Evolutionary conservation across 2,888 invertebrate genomes (phyloP).

Genomic region (Xylota segnis): DNA sequence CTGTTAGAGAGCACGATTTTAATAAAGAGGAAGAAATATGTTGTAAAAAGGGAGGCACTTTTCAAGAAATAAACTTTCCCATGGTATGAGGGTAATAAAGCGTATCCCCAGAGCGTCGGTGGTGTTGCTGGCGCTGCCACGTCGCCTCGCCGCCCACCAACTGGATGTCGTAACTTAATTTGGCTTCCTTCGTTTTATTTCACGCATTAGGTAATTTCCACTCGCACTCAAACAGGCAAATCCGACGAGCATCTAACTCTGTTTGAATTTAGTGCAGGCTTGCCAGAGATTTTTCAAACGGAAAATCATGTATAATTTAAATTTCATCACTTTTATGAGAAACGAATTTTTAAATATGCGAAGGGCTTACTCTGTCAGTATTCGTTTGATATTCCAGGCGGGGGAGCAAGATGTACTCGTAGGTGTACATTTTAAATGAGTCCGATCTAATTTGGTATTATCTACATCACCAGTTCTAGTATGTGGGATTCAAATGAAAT

Average conservation of each 20-base stretch:
- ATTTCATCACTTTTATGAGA: background rate
- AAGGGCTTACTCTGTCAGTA: too few species aligned
- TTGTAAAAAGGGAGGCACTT: slow-evolving; percentile 64
- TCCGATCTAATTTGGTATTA: too few species aligned
- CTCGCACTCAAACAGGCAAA: slow-evolving; percentile 34
- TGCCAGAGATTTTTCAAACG: background rate
- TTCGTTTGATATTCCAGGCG: too few species aligned
- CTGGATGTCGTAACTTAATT: slow-evolving; percentile 68
- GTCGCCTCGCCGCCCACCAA: slow-evolving; percentile 12
- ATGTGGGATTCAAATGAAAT: too few species aligned
- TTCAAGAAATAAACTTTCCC: slow-evolving; percentile 58
- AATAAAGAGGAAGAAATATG: slow-evolving; percentile 73
- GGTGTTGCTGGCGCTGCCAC: background rate
- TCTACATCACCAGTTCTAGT: too few species aligned
- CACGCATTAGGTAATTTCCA: slow-evolving; percentile 66
- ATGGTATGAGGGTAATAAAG: slow-evolving; percentile 65
- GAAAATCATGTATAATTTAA: background rate
- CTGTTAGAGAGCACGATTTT: slow-evolving; percentile 68
- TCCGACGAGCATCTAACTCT: slow-evolving; percentile 7
- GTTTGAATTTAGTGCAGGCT: slow-evolving; percentile 1
- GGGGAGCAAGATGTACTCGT: too few species aligned
- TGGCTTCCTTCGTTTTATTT: slow-evolving; percentile 52
- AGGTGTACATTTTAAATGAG: too few species aligned
- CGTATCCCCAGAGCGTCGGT: slow-evolving; percentile 23
- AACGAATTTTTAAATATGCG: too few species aligned